Conservation (phyloP, 2,888 invertebrate genomes). For the Leptopilina syphax region DNA sequence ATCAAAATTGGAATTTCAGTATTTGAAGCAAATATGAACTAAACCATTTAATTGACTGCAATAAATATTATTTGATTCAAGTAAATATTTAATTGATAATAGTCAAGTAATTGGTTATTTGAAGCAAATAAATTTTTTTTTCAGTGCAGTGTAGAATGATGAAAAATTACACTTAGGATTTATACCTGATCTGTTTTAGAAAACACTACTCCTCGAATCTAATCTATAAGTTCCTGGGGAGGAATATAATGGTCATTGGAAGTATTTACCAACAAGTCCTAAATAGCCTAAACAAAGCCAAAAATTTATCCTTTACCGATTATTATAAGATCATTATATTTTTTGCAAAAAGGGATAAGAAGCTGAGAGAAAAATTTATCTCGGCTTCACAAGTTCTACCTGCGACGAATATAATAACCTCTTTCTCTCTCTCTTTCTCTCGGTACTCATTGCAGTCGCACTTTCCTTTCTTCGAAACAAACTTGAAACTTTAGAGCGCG, state of each 20-base stretch:
- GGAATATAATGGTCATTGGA: not conserved
- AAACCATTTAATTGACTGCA: too few species aligned
- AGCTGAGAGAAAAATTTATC: slow-evolving; percentile 17
- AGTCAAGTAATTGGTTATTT: not conserved
- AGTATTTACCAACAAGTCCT: not conserved
- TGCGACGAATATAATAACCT: slow-evolving; percentile 27
- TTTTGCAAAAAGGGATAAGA: slow-evolving; percentile 4
- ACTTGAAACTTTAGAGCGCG: not conserved
- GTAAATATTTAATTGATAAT: too few species aligned
- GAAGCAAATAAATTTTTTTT: not conserved
- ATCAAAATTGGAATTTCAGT: too few species aligned
- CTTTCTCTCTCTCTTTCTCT: not conserved
- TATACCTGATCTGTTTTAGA: too few species aligned
- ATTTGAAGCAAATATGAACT: too few species aligned
- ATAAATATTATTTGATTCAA: too few species aligned
- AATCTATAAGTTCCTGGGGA: too few species aligned
- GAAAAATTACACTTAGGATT: too few species aligned
- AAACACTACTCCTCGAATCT: too few species aligned
- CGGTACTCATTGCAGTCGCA: slow-evolving; percentile 28
- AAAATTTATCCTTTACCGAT: not conserved
- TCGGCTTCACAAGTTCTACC: slow-evolving; percentile 12
- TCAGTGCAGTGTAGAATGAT: too few species aligned
- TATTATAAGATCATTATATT: slow-evolving; percentile 27
- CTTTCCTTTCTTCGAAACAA: slow-evolving; percentile 23
- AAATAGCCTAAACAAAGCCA: not conserved